Percentiles rank a stretch among this genome's conserved stretches.
These are phyloP conservation scores for Threskiornis aethiopicus DNA, from an alignment of 2,797 vertebrate species.

Conservation along the genomic window DNA sequence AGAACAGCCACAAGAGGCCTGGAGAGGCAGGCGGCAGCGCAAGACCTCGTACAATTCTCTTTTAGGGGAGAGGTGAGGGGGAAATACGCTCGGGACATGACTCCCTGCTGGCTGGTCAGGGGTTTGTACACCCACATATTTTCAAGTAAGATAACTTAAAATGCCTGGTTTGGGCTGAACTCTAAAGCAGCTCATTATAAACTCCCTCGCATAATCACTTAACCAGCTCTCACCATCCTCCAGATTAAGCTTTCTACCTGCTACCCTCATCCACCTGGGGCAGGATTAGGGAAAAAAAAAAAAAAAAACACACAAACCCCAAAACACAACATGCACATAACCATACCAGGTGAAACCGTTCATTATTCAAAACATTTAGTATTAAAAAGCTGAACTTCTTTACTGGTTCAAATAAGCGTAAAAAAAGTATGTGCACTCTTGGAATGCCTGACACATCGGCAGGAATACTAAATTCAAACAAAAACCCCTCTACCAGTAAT, in stretches of 20 bases:
- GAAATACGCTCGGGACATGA: not conserved
- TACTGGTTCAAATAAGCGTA: not conserved
- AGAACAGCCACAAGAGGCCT: not conserved
- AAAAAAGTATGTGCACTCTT: not conserved
- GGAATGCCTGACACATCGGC: not conserved
- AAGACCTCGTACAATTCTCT: not conserved
- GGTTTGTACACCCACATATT: not conserved
- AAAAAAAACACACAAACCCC: too few relatives aligned
- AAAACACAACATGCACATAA: not conserved
- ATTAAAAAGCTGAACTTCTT: not conserved
- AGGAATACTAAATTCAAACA: not conserved
- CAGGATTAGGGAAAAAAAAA: not conserved
- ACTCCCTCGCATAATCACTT: not conserved
- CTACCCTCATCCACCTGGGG: not conserved
- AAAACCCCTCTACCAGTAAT: not conserved
- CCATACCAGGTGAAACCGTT: not conserved
- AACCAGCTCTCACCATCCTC: not conserved
- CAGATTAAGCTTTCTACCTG: not conserved
- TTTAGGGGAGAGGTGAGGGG: not conserved
- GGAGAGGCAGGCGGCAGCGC: not conserved
- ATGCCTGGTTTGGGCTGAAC: not conserved
- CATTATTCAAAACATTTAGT: not conserved
- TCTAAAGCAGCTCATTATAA: not conserved
- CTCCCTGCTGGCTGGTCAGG: not conserved
- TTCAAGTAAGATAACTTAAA: not conserved